A percentile compares a stretch with the other conserved stretches of the same genome.
These are phyloP conservation scores for Drosophila affinis DNA, from an alignment of 2,888 invertebrate species.

Conservation along the genomic window DNA sequence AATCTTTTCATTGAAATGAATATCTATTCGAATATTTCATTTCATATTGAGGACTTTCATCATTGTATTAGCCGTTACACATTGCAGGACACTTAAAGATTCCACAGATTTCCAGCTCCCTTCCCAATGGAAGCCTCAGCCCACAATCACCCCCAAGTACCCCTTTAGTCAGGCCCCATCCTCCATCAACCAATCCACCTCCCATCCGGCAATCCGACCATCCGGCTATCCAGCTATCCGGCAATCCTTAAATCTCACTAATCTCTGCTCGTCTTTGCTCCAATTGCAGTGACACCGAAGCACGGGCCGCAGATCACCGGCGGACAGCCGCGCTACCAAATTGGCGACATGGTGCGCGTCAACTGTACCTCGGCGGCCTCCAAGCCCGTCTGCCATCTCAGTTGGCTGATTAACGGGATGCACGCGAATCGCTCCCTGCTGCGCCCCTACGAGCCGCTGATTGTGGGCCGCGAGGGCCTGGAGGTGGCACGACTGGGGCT, in stretches of 20 bases:
- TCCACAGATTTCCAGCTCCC: too few relatives aligned
- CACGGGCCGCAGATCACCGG: constrained; percentile 93
- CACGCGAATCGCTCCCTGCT: constrained; percentile 86
- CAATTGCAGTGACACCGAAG: constrained; percentile 89
- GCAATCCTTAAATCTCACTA: background rate
- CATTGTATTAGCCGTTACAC: too few relatives aligned
- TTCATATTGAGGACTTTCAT: too few relatives aligned
- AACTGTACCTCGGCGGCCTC: constrained; percentile 94
- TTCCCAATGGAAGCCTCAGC: too few relatives aligned
- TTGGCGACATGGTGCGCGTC: constrained; percentile 91
- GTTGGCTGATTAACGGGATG: constrained; percentile 95
- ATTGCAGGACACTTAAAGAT: too few relatives aligned
- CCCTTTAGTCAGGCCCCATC: background rate
- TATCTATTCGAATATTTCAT: too few relatives aligned
- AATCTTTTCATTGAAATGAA: too few relatives aligned
- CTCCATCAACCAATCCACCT: background rate
- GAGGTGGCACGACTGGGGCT: constrained; percentile 91
- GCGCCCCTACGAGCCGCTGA: constrained; percentile 85
- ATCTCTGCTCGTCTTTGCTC: constrained; percentile 7
- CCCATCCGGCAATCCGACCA: too few relatives aligned
- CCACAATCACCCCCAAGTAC: background rate
- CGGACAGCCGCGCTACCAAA: constrained; percentile 91
- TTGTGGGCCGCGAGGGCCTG: constrained; percentile 86
- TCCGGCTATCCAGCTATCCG: too few relatives aligned
- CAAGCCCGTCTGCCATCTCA: constrained; percentile 91